These are phyloP conservation scores for Anguilla megastoma DNA, from an alignment of 2,797 vertebrate species.

Conservation along the genomic window DNA sequence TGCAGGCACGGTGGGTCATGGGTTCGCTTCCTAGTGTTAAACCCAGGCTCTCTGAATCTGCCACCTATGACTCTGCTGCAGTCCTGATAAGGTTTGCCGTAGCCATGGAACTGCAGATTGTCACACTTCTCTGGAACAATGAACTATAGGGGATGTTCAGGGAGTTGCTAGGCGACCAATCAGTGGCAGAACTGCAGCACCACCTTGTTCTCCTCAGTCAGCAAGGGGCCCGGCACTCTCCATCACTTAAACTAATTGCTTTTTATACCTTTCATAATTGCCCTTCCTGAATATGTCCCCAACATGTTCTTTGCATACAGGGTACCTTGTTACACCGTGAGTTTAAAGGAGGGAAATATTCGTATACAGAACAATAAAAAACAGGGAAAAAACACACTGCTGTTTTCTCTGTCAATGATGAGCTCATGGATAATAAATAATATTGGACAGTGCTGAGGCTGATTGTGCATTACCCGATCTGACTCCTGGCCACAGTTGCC, in stretches of 20 bases:
- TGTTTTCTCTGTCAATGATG: not conserved
- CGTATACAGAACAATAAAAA: not conserved
- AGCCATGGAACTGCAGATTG: slow-evolving; percentile 4
- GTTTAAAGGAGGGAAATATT: not conserved
- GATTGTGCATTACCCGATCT: not conserved
- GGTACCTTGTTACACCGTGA: not conserved
- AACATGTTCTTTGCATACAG: not conserved
- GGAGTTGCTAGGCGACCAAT: slow-evolving; percentile 33
- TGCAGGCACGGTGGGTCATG: slow-evolving; percentile 23
- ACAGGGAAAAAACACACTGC: not conserved
- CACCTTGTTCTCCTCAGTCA: slow-evolving; percentile 18
- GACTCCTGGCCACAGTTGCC: not conserved
- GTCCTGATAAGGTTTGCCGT: not conserved
- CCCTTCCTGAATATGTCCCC: not conserved
- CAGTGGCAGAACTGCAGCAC: not conserved
- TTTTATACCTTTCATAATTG: not conserved
- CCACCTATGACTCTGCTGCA: not conserved
- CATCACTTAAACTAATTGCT: slow-evolving; percentile 10
- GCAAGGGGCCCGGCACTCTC: not conserved
- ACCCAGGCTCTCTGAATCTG: not conserved
- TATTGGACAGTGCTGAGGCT: not conserved
- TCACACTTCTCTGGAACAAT: slow-evolving; percentile 26
- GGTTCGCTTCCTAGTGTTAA: slow-evolving; percentile 12
- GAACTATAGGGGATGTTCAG: slow-evolving; percentile 17
- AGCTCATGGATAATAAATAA: not conserved